Base-by-base conservation (phyloP, 2,797 vertebrate genomes). In the Manis crassicaudata region DNA sequence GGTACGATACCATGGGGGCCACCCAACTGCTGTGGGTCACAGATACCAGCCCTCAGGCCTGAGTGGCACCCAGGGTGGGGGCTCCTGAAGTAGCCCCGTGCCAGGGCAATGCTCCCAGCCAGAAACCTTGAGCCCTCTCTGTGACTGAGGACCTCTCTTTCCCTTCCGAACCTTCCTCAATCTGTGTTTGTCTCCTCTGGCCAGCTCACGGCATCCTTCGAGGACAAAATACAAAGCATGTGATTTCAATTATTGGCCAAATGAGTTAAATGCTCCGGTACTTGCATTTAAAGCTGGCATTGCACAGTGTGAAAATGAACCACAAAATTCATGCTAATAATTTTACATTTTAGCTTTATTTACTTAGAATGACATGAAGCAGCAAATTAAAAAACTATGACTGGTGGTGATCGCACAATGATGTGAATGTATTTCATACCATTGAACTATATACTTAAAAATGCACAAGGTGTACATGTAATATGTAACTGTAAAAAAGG, bases 341-440 rank as follows among this genome's bases (percentile, higher is more conserved):
- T 84, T 70, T 63, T 10, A 79, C 43, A 23, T 72, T 92, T 96
- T 35, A n/a, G 25, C 65, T 91, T 58, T 35, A 67, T 95, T 90
- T 89, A 95, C 60, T 63, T 90, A 65, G 58, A 94, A 73, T 73
- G 77, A 7, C 25, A 79, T 88, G 72, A 90, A 68, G 58, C 54
- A 76, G 40, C 46, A 58, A 79, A 67, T 46, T 62, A 23, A 62
- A 81, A 96, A 37, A 56, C 29, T 50, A 8, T 50, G 23, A 75
- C 70, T 67, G 16, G 40, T 76, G 27, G 21, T 40, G 43, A 16
- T 17, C 63, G 27, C 72, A 40, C 81, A 72, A 25, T 63, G 73
- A 27, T 52, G 27, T 40, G 83, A 88, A 75, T 43, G 10, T 82
- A 62, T 68, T 88, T 82, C 67, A 67, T 58, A n/a, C 16, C 29